These are phyloP conservation scores for Ameiurus melas DNA, from an alignment of 2,113 vertebrate genomes.

Conservation along the genomic window DNA sequence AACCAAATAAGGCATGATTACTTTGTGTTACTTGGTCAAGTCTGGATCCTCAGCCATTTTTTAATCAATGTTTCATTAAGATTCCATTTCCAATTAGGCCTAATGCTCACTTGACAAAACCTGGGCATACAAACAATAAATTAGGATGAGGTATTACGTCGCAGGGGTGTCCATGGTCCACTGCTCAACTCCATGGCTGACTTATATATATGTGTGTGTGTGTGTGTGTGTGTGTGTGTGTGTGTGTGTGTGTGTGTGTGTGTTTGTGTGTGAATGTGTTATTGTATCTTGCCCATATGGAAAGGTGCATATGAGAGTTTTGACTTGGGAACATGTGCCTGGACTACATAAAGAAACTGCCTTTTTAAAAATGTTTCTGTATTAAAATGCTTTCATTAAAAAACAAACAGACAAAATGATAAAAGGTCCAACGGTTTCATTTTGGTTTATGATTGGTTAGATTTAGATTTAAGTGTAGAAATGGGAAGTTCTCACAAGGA, in stretches of 20 bases:
- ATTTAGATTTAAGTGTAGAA: neutral
- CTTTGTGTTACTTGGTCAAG: slow-evolving; percentile 35
- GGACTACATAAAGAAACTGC: neutral
- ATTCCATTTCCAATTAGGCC: slow-evolving; percentile 71
- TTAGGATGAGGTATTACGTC: slow-evolving; percentile 66
- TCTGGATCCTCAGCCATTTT: slow-evolving; percentile 55
- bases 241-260: neutral
- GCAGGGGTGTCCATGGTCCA: slow-evolving; percentile 59
- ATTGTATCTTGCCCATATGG: neutral
- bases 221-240: neutral
- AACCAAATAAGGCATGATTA: slow-evolving; percentile 41
- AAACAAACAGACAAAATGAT: neutral
- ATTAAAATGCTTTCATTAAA: neutral
- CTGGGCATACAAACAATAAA: slow-evolving; percentile 68
- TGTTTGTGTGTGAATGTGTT: neutral
- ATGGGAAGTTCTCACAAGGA: neutral
- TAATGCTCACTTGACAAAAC: slow-evolving; percentile 60
- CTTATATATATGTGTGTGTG: neutral
- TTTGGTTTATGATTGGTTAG: neutral
- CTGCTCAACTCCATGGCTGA: slow-evolving; percentile 42
- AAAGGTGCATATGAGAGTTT: neutral
- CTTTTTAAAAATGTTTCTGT: no score
- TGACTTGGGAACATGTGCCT: neutral
- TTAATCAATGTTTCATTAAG: slow-evolving; percentile 70
- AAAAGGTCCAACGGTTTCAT: neutral